Evolutionary conservation across 1,140 invertebrate genomes (phyloP).

Genomic region (Eciton burchellii): DNA sequence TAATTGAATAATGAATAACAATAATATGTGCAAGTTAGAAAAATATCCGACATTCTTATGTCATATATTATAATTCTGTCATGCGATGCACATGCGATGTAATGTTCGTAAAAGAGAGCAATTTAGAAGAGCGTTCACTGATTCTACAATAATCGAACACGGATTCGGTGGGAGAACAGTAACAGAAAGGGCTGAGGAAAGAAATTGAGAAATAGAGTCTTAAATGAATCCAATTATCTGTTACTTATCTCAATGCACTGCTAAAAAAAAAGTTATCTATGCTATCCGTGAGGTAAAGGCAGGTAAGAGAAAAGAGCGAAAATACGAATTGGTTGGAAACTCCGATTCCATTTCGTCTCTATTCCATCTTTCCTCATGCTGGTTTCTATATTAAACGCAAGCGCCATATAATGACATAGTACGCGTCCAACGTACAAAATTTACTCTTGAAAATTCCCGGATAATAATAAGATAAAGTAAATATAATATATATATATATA

Average conservation of each 20-base stretch:
- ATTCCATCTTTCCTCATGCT: constrained; percentile 4
- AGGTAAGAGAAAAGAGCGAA: constrained; percentile 12
- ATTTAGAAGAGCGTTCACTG: constrained; percentile 15
- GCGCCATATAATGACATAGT: not conserved
- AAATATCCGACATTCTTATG: too few relatives aligned
- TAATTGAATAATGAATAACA: not conserved
- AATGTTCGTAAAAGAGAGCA: constrained; percentile 34
- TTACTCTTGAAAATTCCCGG: not conserved
- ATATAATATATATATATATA: too few relatives aligned
- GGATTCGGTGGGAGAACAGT: not conserved
- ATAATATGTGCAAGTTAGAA: too few relatives aligned
- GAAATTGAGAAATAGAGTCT: constrained; percentile 69
- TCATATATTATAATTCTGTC: not conserved
- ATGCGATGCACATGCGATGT: not conserved
- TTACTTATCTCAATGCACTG: constrained; percentile 56
- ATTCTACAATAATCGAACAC: constrained; percentile 18
- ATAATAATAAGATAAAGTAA: too few relatives aligned
- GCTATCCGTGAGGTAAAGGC: not conserved
- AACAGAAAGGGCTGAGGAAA: constrained; percentile 43
- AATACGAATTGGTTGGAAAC: constrained; percentile 31
- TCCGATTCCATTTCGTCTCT: constrained; percentile 32
- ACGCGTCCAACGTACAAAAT: not conserved
- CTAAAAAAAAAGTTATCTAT: constrained; percentile 50
- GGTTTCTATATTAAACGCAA: not conserved
- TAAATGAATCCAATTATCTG: constrained; percentile 67